Percentiles rank a stretch among this genome's conserved stretches.
phyloP scores from a whole-genome alignment of 2,797 vertebrate genomes.

The Sternarchorhynchus goeldii region DNA sequence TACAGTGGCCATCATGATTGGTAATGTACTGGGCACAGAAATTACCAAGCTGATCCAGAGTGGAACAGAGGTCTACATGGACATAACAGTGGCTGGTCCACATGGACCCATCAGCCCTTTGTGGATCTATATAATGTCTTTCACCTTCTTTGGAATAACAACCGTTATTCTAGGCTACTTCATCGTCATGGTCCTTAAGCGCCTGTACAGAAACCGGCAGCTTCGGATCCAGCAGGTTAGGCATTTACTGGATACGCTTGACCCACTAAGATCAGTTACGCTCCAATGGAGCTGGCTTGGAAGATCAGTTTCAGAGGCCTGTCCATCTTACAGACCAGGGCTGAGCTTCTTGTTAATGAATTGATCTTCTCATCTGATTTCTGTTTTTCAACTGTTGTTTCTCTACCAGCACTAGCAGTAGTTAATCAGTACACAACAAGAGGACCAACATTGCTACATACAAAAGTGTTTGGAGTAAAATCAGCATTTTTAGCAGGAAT shows the following conservation, averaged over 20 bases:
- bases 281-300: conserved; percentile 40
- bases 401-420: background rate
- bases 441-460: too few species aligned
- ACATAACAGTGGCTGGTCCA: conserved; percentile 78
- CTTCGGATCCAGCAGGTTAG: conserved; percentile 67
- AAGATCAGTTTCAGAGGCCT: conserved; percentile 38
- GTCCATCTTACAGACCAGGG: too few species aligned
- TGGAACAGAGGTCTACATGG: conserved; percentile 79
- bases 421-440: too few species aligned
- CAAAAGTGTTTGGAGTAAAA: too few species aligned
- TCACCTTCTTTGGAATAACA: conserved; percentile 90
- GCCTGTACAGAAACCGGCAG: conserved; percentile 75
- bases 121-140: conserved; percentile 90
- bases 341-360: background rate
- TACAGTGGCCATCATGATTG: conserved; percentile 88
- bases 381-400: background rate
- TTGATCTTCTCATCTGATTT: background rate
- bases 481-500: too few species aligned
- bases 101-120: conserved; percentile 83
- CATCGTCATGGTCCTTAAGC: conserved; percentile 84
- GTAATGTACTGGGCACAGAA: conserved; percentile 82
- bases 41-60: conserved; percentile 71
- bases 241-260: background rate
- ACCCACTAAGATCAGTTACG: background rate
- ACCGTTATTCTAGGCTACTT: conserved; percentile 89